A percentile compares a stretch with the other conserved stretches of the same genome.
phyloP scores from a whole-genome alignment of 1,140 invertebrate genomes.

The Brachionus manjavacas region DNA sequence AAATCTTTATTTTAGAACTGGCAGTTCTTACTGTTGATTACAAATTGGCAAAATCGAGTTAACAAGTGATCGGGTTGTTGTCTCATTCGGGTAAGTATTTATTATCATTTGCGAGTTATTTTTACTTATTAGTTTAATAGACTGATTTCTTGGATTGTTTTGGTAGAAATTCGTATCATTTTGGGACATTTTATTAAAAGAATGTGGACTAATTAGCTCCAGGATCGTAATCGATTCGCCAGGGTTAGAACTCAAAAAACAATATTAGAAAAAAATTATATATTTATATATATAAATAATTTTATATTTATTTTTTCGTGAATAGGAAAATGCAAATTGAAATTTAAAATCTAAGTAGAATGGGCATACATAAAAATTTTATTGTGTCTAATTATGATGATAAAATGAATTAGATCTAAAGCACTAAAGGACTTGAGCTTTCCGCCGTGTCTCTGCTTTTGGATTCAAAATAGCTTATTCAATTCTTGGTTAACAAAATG shows the following conservation, averaged over 20 bases:
- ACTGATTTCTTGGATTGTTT: neutral
- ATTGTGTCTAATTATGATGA: constrained; percentile 36
- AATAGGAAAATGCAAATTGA: neutral
- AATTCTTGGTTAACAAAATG: neutral
- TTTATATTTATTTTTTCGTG: neutral
- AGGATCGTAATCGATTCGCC: neutral
- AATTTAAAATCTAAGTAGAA: neutral
- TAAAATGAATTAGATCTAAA: constrained; percentile 7
- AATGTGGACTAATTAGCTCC: neutral
- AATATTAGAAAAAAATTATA: neutral
- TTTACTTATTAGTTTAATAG: neutral
- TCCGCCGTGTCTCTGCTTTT: neutral
- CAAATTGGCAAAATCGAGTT: neutral
- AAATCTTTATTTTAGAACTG: neutral
- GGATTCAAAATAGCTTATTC: neutral
- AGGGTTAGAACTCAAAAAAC: neutral
- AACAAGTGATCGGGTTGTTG: constrained; percentile 2
- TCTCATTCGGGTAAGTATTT: constrained; percentile 19
- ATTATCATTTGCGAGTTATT: neutral
- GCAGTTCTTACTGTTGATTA: neutral
- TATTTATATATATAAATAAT: neutral
- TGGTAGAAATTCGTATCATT: neutral
- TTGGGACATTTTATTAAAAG: neutral
- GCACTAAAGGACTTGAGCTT: neutral
- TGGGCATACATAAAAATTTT: constrained; percentile 25